phyloP scores from a whole-genome alignment of 2,797 vertebrate species.

The Gobio occitaniae region DNA sequence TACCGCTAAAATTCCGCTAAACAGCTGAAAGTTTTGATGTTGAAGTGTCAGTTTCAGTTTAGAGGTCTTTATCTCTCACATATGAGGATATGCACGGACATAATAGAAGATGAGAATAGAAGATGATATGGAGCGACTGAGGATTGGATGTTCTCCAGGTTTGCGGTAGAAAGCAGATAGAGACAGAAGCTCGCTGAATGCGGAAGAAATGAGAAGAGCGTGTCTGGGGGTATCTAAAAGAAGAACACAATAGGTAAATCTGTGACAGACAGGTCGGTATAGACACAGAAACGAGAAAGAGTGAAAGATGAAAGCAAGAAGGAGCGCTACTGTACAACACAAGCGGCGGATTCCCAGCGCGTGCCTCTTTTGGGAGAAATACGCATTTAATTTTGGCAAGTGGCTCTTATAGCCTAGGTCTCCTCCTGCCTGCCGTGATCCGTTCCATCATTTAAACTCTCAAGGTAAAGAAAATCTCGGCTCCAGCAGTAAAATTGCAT shows the following conservation, averaged over 20 bases:
- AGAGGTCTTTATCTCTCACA: neutral
- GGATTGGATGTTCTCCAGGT: constrained; percentile 28
- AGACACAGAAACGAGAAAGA: constrained; percentile 4
- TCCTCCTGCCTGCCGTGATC: constrained; percentile 21
- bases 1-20: constrained; percentile 12
- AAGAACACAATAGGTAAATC: constrained; percentile 49
- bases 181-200: constrained; percentile 7
- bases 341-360: neutral
- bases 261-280: constrained; percentile 38
- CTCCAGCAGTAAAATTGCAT: constrained; percentile 54
- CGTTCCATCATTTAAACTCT: constrained; percentile 43
- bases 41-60: constrained; percentile 21
- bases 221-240: constrained; percentile 46
- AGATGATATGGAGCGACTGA: constrained; percentile 11
- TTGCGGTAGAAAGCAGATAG: constrained; percentile 32
- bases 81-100: constrained; percentile 1
- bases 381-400: constrained; percentile 30
- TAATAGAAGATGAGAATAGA: constrained; percentile 5
- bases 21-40: constrained; percentile 4
- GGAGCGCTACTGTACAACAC: constrained; percentile 27
- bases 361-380: constrained; percentile 24
- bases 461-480: constrained; percentile 30
- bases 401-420: constrained; percentile 26
- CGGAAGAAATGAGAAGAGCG: constrained; percentile 14
- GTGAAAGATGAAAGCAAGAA: constrained; percentile 18